A percentile compares a stretch with the other conserved stretches of the same genome.
Evolutionary conservation across 2,888 invertebrate species (phyloP).

Genomic region (Caenorhabditis macrosperma): DNA sequence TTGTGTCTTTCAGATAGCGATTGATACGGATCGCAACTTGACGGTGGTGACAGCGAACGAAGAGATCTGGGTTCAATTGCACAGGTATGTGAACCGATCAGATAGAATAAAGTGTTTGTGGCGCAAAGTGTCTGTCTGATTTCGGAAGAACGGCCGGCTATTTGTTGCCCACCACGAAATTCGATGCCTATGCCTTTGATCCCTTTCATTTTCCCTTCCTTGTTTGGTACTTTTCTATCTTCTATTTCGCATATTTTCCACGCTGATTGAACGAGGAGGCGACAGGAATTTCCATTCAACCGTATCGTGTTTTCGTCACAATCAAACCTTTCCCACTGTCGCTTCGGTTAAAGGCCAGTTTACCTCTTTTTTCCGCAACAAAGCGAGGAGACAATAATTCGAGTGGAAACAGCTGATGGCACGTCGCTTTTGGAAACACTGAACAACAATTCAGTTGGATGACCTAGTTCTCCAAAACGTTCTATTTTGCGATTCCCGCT

Average conservation of each 20-base stretch:
- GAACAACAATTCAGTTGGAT: not conserved
- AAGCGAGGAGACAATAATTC: slow-evolving; percentile 21
- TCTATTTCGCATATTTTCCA: not conserved
- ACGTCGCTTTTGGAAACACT: not conserved
- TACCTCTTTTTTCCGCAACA: not conserved
- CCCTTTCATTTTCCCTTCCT: not conserved
- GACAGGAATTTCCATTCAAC: slow-evolving; percentile 20
- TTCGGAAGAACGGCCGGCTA: slow-evolving; percentile 32
- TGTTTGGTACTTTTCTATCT: not conserved
- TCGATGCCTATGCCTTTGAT: slow-evolving; percentile 31
- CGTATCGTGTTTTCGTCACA: slow-evolving; percentile 31
- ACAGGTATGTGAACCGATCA: slow-evolving; percentile 65
- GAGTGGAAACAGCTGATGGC: slow-evolving; percentile 17
- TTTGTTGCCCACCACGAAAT: slow-evolving; percentile 26
- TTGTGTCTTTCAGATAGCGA: slow-evolving; percentile 69
- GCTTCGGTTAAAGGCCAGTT: slow-evolving; percentile 4
- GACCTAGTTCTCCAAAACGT: not conserved
- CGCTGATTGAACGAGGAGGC: not conserved
- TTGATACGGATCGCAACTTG: slow-evolving; percentile 75
- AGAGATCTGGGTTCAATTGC: slow-evolving; percentile 70
- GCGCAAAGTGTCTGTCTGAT: slow-evolving; percentile 20
- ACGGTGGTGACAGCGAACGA: slow-evolving; percentile 68
- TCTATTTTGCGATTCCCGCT: not conserved
- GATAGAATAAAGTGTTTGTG: slow-evolving; percentile 14
- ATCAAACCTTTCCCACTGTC: slow-evolving; percentile 3